Base-by-base conservation (phyloP, 2,888 invertebrate genomes). In the Phaonia tiefii region DNA sequence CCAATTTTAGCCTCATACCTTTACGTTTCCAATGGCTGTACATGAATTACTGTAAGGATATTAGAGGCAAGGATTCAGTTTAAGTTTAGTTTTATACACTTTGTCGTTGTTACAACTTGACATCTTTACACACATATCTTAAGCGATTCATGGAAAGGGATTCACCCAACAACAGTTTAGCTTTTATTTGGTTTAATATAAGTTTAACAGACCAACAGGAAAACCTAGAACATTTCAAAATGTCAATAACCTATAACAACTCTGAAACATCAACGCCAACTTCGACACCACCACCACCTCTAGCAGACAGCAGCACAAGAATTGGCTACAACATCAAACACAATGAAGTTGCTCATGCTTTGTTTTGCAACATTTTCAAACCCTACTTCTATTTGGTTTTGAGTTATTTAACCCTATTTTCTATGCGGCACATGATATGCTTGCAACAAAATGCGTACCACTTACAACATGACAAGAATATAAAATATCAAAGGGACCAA, bases 201-300 rank as follows among this genome's bases (percentile, higher is more conserved):
- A n/a, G n/a, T n/a, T n/a, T n/a, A n/a, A n/a, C n/a, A n/a, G n/a
- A n/a, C n/a, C n/a, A n/a, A n/a, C n/a, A n/a, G n/a, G n/a, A n/a
- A n/a, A n/a, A n/a, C 54, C 46, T 20, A 26, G 13, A 25, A 49
- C 42, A 37, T 15, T 15, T 49, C n/a, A 46, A 66, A 67, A 67
- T 67, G 54, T 54, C 70, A 70, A 54, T 54, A 70, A 70, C 70
- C 54, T 44, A 42, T 22, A 54, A 56, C 44, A 71, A 71, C n/a
- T n/a, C n/a, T n/a, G n/a, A n/a, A n/a, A n/a, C n/a, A n/a, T n/a
- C n/a, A n/a, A n/a, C 70, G 15, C 13, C 56, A 56, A 44, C n/a
- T n/a, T n/a, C n/a, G n/a, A n/a, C n/a, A n/a, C n/a, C n/a, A n/a
- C 8, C 31, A 31, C 8, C 31, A 31, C 3, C 71, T 11, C 7